phyloP scores from a whole-genome alignment of 2,113 vertebrate genomes.

The Lasiurus borealis region DNA sequence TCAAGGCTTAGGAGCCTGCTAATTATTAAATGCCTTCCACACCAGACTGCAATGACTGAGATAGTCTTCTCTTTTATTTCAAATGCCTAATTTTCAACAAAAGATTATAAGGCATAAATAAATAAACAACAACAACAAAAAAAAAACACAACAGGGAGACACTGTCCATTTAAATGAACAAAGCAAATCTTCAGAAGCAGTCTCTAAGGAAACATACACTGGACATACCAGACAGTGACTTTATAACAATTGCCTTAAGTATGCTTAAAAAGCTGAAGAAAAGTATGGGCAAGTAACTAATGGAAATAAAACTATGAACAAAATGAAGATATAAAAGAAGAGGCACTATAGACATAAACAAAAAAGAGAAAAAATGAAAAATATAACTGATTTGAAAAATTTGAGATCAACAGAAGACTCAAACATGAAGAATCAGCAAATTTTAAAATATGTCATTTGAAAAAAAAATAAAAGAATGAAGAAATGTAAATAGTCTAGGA shows the following conservation, averaged over 20 bases:
- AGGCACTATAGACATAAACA: neutral
- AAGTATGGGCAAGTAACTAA: neutral
- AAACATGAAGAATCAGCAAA: neutral
- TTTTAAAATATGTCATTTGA: neutral
- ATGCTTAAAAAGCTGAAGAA: neutral
- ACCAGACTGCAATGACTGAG: neutral
- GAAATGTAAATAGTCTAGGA: neutral
- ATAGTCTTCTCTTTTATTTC: neutral
- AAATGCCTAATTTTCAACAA: neutral
- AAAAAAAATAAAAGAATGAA: neutral
- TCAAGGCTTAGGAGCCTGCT: neutral
- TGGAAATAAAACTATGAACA: neutral
- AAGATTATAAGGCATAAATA: neutral
- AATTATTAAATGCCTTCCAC: neutral
- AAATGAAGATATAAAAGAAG: neutral
- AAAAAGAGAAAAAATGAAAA: neutral
- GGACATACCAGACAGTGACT: neutral
- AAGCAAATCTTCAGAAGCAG: neutral
- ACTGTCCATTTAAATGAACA: neutral
- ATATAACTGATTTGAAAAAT: neutral
- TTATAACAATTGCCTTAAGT: neutral
- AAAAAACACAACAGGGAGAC: neutral
- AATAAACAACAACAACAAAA: neutral
- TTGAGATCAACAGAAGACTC: neutral
- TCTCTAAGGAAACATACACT: neutral